Evolutionary conservation across 2,113 vertebrate genomes (phyloP), one percentile per base, ranked within the genome.

Genomic region (Centropus bengalensis): DNA sequence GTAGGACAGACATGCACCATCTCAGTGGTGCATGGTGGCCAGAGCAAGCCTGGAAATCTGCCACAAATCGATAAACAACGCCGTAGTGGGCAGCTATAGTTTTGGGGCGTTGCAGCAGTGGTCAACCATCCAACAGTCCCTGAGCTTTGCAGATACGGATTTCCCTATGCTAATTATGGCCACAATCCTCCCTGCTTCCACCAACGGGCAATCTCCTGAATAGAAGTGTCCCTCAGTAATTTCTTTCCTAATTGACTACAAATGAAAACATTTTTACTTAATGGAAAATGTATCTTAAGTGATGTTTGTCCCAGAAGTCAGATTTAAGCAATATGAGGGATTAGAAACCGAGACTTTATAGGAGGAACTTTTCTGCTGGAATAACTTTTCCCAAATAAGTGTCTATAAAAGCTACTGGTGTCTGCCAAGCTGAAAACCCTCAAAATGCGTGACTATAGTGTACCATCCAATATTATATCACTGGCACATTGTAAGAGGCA

Each of bases 301-400:
- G 3, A 28, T 38, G 11, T 76, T 93, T 93, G 47, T 86, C 42
- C 51, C 67, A 93, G 55, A 76, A 91, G 73, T 63, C 18, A 91
- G 55, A 88, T 82, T 89, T 47, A 80, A 82, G 51, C 30, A 82
- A n/a, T 52, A 55, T 16, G 33, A 67, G 17, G 9, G 32, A 67
- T 86, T 93, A 74, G 38, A 89, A 91, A n/a, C 11, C 78, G 55
- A 86, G 18, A 51, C 19, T 86, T 91, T n/a, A 52, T 7, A 67
- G 71, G 5, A 88, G 19, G 8, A 89, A 40, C 9, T 40, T 88
- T 26, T 30, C 23, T 81, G 30, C 52, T 89, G 19, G 64, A 74
- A 11, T 36, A 70, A 63, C 6, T 74, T 88, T 12, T 70, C 67
- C n/a, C 16, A 71, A 82, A 80, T 70, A 77, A 51, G 63, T 55